Conservation (phyloP, 2,113 vertebrate genomes). For the Calidris pugnax region DNA sequence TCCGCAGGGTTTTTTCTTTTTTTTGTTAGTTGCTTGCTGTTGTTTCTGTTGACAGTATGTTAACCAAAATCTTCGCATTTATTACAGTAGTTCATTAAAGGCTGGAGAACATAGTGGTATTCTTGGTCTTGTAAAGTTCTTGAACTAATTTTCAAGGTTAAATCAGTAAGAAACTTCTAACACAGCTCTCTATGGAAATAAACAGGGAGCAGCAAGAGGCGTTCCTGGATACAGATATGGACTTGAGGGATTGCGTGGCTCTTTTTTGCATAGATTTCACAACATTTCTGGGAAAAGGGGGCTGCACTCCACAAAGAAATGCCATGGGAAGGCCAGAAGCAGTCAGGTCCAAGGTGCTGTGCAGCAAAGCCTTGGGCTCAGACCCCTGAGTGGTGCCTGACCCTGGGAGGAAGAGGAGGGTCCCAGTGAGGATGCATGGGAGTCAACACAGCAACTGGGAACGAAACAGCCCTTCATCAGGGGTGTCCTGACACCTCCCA, state of each 20-base stretch:
- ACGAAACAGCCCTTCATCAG: neutral
- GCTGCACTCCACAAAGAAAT: neutral
- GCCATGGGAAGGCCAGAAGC: neutral
- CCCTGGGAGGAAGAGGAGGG: rapidly evolving
- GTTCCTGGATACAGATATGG: neutral
- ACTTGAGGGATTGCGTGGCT: neutral
- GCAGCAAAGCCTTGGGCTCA: neutral
- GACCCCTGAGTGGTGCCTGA: no score
- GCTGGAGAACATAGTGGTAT: neutral
- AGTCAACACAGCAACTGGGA: neutral
- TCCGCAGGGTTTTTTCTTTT: neutral
- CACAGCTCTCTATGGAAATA: neutral
- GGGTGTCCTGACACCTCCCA: neutral
- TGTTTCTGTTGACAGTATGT: neutral
- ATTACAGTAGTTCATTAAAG: neutral
- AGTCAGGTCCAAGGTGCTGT: neutral
- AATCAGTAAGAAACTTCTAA: neutral
- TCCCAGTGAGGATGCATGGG: rapidly evolving
- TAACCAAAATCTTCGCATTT: neutral
- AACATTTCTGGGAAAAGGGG: neutral
- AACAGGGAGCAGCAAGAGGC: neutral
- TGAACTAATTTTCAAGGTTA: neutral
- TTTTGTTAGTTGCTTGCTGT: neutral
- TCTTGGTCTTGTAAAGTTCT: neutral
- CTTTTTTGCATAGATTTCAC: neutral